Evolutionary conservation across 2,113 vertebrate species (phyloP).

Genomic region (Platichthys flesus): DNA sequence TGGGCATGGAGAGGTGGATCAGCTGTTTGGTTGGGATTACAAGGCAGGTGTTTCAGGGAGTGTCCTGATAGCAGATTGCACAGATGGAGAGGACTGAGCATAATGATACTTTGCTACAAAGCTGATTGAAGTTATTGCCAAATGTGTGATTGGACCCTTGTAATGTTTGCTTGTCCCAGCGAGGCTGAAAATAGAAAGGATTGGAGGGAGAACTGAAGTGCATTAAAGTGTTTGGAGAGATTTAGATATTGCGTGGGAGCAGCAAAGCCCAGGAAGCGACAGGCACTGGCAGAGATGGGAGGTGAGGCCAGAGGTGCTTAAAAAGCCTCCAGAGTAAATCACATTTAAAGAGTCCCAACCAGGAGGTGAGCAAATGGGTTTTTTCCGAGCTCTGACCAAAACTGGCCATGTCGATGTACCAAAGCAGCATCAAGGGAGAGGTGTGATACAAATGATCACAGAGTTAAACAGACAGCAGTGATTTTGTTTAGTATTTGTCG

Average conservation of each 20-base stretch:
- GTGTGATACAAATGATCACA: neutral
- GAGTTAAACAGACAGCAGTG: neutral
- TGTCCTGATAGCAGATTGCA: slow-evolving; percentile 42
- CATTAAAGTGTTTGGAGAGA: slow-evolving; percentile 13
- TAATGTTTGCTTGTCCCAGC: slow-evolving; percentile 21
- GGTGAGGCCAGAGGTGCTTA: neutral
- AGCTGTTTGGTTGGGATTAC: slow-evolving; percentile 44
- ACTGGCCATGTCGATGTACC: neutral
- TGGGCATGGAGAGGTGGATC: slow-evolving; percentile 35
- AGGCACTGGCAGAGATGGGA: neutral
- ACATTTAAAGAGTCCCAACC: slow-evolving; percentile 6
- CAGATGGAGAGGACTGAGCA: slow-evolving; percentile 40
- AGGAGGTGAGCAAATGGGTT: slow-evolving; percentile 8
- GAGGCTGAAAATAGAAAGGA: slow-evolving; percentile 20
- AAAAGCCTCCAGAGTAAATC: slow-evolving; percentile 16
- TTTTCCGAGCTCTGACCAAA: neutral
- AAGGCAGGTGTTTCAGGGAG: slow-evolving; percentile 49
- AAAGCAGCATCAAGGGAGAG: neutral
- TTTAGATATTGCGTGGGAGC: slow-evolving; percentile 15
- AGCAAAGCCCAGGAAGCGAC: neutral
- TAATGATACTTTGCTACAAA: slow-evolving; percentile 47
- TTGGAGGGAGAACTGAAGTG: slow-evolving; percentile 23
- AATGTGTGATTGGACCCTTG: slow-evolving; percentile 20
- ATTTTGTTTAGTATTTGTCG: neutral
- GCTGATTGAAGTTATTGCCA: slow-evolving; percentile 51